Conservation (phyloP, 1,140 invertebrate species). For the Papilio xuthus region DNA sequence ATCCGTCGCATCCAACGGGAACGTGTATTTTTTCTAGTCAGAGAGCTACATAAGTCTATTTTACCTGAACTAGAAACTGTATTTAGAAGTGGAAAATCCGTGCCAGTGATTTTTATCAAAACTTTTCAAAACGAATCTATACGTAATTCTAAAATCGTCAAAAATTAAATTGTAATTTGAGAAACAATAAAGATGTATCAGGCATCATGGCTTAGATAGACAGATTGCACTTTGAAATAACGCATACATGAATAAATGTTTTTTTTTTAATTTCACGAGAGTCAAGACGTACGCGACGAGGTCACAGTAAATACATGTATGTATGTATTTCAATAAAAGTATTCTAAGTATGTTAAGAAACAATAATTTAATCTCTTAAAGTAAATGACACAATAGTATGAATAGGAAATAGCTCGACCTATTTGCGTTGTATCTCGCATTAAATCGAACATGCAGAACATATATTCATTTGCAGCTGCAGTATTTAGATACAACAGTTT, state of each 20-base stretch:
- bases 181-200: too few species aligned
- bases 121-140: neutral
- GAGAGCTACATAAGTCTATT: slow-evolving; percentile 10
- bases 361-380: slow-evolving; percentile 23
- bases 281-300: too few species aligned
- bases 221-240: too few species aligned
- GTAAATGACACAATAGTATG: neutral
- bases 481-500: slow-evolving; percentile 36
- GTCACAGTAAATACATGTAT: too few species aligned
- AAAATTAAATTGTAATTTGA: too few species aligned
- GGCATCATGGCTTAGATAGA: too few species aligned
- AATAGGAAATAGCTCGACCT: slow-evolving; percentile 32
- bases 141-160: neutral
- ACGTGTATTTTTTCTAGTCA: slow-evolving; percentile 7
- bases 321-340: neutral
- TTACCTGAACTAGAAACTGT: neutral
- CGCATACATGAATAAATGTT: too few species aligned
- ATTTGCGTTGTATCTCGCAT: slow-evolving; percentile 35
- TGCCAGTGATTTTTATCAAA: neutral
- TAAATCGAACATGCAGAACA: slow-evolving; percentile 36
- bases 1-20: slow-evolving; percentile 1
- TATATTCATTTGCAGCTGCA: slow-evolving; percentile 35
- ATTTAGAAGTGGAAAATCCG: neutral
- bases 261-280: too few species aligned
- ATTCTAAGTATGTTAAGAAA: neutral